Evolutionary conservation across 2,888 invertebrate species (phyloP).

Genomic region (Caenorhabditis sinica): DNA sequence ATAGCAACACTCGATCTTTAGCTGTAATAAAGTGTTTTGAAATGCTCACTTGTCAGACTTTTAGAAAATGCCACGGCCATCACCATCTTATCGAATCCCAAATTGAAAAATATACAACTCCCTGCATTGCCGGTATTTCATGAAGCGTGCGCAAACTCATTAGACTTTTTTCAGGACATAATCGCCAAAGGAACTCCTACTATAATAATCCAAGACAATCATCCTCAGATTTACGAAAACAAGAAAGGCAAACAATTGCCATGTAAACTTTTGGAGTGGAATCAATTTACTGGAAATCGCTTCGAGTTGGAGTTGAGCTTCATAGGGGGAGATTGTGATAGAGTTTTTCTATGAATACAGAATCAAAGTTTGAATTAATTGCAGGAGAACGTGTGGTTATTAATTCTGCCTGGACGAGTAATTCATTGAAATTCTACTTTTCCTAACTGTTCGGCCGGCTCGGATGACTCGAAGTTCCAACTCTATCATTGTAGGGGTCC

Average conservation of each 20-base stretch:
- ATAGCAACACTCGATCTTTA: neutral
- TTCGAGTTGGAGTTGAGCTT: neutral
- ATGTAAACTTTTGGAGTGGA: neutral
- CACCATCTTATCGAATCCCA: neutral
- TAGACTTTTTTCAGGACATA: neutral
- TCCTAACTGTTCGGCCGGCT: too few species aligned
- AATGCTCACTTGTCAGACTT: neutral
- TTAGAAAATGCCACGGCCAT: neutral
- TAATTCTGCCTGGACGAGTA: too few species aligned
- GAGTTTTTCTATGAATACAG: too few species aligned
- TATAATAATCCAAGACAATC: neutral
- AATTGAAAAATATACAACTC: neutral
- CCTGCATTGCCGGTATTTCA: neutral
- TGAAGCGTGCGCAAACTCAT: too few species aligned
- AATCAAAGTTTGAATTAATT: too few species aligned
- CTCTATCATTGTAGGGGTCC: too few species aligned
- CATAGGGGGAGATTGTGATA: neutral
- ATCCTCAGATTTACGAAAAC: neutral
- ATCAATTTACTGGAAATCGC: too few species aligned
- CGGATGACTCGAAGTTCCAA: too few species aligned
- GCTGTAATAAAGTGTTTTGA: too few species aligned
- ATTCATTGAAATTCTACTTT: too few species aligned
- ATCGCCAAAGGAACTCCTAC: neutral
- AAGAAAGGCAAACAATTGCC: neutral
- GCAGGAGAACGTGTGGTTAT: too few species aligned